Conservation (phyloP, 1,140 invertebrate genomes). For the Rhizoglyphus robini region DNA sequence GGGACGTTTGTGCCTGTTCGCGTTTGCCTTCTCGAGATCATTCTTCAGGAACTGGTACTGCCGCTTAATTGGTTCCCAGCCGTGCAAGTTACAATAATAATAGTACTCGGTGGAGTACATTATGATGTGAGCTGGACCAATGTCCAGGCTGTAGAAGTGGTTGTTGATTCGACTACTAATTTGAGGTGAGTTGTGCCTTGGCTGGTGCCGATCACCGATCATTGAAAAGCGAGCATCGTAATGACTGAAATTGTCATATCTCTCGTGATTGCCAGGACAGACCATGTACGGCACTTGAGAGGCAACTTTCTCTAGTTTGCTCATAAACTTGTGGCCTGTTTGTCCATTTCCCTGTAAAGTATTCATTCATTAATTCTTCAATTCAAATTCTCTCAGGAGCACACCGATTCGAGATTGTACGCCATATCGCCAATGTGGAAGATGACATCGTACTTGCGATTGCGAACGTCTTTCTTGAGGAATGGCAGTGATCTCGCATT, state of each 20-base stretch:
- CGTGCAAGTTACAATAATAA: conserved; percentile 61
- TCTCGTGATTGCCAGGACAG: conserved; percentile 77
- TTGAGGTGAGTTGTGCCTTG: neutral
- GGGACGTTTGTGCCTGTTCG: conserved; percentile 51
- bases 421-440: conserved; percentile 46
- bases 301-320: conserved; percentile 68
- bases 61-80: conserved; percentile 56
- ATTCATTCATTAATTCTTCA: too few species aligned
- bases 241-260: conserved; percentile 70
- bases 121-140: conserved; percentile 82
- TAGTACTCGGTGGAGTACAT: conserved; percentile 87
- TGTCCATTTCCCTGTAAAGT: conserved; percentile 45
- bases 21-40: conserved; percentile 52
- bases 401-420: conserved; percentile 57
- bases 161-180: conserved; percentile 22
- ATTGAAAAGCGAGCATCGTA: conserved; percentile 58
- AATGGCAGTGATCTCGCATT: conserved; percentile 53
- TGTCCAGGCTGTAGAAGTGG: conserved; percentile 39
- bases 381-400: neutral
- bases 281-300: conserved; percentile 81
- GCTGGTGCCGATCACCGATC: conserved; percentile 23
- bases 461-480: conserved; percentile 35
- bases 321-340: conserved; percentile 73
- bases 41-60: conserved; percentile 79
- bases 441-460: conserved; percentile 38